Evolutionary conservation across 2,888 invertebrate species (phyloP).

Genomic region (Andrena dorsata): DNA sequence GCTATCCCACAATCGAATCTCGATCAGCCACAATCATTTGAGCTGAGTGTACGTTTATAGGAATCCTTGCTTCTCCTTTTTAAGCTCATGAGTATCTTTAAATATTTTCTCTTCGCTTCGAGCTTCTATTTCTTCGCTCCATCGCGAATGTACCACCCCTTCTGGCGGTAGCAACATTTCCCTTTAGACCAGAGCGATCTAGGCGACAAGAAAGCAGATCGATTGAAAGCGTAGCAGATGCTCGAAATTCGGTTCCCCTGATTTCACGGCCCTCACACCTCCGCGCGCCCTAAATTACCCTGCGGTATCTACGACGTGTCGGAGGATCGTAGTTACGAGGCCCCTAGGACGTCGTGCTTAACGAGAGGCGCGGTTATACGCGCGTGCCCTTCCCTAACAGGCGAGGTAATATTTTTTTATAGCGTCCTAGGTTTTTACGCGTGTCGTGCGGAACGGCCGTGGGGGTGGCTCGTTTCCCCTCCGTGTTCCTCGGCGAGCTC

Average conservation of each 20-base stretch:
- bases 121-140: no score
- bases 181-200: neutral
- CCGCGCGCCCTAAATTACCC: slow-evolving; percentile 37
- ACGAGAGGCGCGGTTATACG: slow-evolving; percentile 50
- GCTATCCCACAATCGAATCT: no score
- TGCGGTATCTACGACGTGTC: slow-evolving; percentile 38
- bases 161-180: neutral
- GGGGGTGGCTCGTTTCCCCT: neutral
- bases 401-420: slow-evolving; percentile 51
- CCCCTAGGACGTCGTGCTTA: slow-evolving; percentile 52
- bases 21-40: no score
- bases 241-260: slow-evolving; percentile 17
- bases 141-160: neutral
- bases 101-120: no score
- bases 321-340: slow-evolving; percentile 31
- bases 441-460: neutral
- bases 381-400: slow-evolving; percentile 27
- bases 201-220: slow-evolving; percentile 24
- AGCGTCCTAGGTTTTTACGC: slow-evolving; percentile 11
- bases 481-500: neutral
- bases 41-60: no score
- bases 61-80: no score
- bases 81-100: no score
- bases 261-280: slow-evolving; percentile 22
- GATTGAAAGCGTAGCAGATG: slow-evolving; percentile 34